Percentiles rank a stretch among this genome's conserved stretches.
Conservation (phyloP, 2,113 vertebrate species). For the Colinus virginianus region DNA sequence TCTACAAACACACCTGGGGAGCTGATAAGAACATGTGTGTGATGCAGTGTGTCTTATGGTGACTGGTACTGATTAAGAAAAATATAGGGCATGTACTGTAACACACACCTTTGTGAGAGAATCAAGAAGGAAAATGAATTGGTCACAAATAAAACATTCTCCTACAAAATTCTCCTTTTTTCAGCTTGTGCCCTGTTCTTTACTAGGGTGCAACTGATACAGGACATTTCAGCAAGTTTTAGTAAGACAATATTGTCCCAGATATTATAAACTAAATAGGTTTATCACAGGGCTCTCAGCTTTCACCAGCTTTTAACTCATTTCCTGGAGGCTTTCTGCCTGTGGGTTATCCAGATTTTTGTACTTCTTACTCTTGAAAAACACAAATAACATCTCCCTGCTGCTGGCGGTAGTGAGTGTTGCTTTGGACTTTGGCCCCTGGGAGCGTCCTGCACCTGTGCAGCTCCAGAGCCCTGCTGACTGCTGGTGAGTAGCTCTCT, state of each 20-base stretch:
- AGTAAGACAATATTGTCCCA: background rate
- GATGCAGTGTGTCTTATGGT: background rate
- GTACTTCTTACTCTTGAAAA: background rate
- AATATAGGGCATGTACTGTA: background rate
- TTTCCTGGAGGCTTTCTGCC: background rate
- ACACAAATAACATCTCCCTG: background rate
- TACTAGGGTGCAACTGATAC: background rate
- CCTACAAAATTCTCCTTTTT: background rate
- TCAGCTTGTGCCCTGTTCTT: background rate
- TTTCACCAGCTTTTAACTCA: background rate
- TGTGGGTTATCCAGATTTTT: background rate
- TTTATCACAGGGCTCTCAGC: background rate
- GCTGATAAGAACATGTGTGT: background rate
- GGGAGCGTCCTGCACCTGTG: background rate
- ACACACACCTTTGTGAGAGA: background rate
- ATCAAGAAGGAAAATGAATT: slow-evolving; percentile 8
- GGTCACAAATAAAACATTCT: background rate
- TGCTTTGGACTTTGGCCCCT: background rate
- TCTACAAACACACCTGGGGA: slow-evolving; percentile 34
- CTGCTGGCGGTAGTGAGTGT: rapidly evolving
- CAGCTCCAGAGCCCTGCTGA: background rate
- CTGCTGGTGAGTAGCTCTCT: background rate
- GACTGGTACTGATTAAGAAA: slow-evolving; percentile 23
- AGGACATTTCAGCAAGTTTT: background rate
- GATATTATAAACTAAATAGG: background rate